These are phyloP conservation scores for Notolabrus celidotus DNA, from an alignment of 2,797 vertebrate species.

Conservation along the genomic window DNA sequence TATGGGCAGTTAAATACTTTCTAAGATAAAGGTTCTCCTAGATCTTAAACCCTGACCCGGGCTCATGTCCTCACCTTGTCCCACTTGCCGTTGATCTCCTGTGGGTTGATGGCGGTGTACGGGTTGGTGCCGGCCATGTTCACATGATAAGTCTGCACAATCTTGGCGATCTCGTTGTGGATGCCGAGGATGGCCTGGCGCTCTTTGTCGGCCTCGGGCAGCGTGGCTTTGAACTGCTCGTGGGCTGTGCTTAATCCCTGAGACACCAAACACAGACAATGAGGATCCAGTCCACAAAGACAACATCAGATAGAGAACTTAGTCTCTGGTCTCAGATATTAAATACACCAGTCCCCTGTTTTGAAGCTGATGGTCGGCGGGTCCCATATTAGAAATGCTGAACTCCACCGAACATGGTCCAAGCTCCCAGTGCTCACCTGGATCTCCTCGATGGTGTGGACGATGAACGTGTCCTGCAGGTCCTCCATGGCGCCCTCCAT, in stretches of 20 bases:
- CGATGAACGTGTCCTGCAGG: slow-evolving; percentile 97
- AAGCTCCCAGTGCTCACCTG: no score
- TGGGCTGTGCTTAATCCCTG: slow-evolving; percentile 97
- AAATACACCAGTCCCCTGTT: no score
- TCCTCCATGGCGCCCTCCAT: slow-evolving; percentile 99
- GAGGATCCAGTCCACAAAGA: no score
- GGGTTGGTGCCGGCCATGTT: slow-evolving; percentile 97
- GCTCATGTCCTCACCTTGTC: slow-evolving; percentile 93
- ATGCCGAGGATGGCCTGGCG: slow-evolving; percentile 96
- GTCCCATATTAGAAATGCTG: no score
- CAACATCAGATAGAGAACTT: no score
- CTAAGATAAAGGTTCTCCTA: no score
- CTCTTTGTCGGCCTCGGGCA: slow-evolving; percentile 97
- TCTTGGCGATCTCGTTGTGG: slow-evolving; percentile 97
- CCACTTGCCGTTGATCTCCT: slow-evolving; percentile 98
- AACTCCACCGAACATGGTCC: no score
- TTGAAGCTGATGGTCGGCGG: no score
- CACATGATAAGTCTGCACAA: slow-evolving; percentile 97
- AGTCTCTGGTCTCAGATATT: no score
- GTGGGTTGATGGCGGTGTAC: slow-evolving; percentile 95
- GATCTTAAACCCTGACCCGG: no score
- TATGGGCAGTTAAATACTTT: no score
- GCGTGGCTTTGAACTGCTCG: slow-evolving; percentile 97
- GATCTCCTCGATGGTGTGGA: slow-evolving; percentile 98
- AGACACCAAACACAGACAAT: slow-evolving; percentile 33